Percentiles rank a stretch among this genome's conserved stretches.
These are phyloP conservation scores for Drymodes brunneopygia DNA, from an alignment of 2,113 vertebrate species.

Conservation along the genomic window DNA sequence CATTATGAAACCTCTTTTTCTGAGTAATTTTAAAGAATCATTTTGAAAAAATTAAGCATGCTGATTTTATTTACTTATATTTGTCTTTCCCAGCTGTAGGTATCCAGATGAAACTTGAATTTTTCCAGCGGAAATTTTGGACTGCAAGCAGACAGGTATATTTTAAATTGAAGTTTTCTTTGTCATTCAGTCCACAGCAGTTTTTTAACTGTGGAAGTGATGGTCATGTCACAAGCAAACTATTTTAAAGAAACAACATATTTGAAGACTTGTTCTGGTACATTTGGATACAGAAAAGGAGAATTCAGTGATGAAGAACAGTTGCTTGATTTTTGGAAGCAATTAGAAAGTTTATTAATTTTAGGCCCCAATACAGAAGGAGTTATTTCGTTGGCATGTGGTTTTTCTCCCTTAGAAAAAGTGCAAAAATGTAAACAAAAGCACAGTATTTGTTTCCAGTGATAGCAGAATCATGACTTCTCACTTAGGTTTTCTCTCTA, in stretches of 20 bases:
- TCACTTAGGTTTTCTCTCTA: not conserved
- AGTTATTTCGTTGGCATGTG: not conserved
- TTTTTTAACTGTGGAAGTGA: not conserved
- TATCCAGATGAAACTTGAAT: constrained; percentile 99
- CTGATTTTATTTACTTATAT: not conserved
- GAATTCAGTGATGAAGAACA: not conserved
- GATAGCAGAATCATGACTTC: not conserved
- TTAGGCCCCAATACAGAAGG: not conserved
- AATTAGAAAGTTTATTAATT: not conserved
- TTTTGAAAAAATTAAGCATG: not conserved
- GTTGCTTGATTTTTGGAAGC: not conserved
- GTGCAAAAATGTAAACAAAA: not conserved
- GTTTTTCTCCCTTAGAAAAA: not conserved
- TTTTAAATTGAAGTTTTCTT: not conserved
- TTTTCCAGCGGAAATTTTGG: constrained; percentile 98
- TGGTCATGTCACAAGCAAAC: not conserved
- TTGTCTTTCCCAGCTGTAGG: constrained; percentile 87
- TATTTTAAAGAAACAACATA: not conserved
- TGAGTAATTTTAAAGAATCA: not conserved
- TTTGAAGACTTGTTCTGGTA: not conserved
- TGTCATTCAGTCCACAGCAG: not conserved
- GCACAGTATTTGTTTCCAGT: not conserved
- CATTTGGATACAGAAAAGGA: not conserved
- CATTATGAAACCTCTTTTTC: not conserved
- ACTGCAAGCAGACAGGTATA: constrained; percentile 96